phyloP scores from a whole-genome alignment of 2,888 invertebrate genomes.

The Chrysolina americana region DNA sequence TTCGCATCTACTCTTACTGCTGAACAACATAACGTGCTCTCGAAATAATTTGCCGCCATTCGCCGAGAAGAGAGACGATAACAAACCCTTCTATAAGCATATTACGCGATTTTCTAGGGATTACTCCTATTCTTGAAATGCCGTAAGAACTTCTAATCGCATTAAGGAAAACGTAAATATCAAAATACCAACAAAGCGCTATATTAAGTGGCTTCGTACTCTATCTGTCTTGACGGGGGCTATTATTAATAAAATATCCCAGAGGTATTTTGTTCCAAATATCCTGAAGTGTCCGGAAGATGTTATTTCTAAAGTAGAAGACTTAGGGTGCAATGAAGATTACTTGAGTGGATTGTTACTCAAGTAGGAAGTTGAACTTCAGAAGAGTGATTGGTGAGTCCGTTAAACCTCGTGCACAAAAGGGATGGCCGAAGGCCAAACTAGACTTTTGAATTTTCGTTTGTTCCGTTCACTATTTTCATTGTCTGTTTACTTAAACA shows the following conservation, averaged over 20 bases:
- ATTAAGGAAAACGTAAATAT: slow-evolving; percentile 34
- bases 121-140: slow-evolving; percentile 41
- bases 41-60: slow-evolving; percentile 10
- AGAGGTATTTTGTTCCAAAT: not conserved
- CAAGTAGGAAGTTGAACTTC: too few relatives aligned
- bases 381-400: too few relatives aligned
- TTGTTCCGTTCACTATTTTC: too few relatives aligned
- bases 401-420: too few relatives aligned
- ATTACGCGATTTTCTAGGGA: slow-evolving; percentile 38
- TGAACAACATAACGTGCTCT: not conserved
- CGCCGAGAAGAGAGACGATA: slow-evolving; percentile 26
- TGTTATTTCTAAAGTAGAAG: not conserved
- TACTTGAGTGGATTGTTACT: too few relatives aligned
- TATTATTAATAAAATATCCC: not conserved
- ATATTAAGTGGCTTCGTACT: slow-evolving; percentile 12
- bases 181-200: slow-evolving; percentile 37
- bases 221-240: not conserved
- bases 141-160: slow-evolving; percentile 35
- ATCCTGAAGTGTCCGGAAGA: not conserved
- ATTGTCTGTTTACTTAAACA: too few relatives aligned
- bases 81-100: slow-evolving; percentile 33
- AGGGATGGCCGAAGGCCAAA: too few relatives aligned
- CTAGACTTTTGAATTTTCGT: too few relatives aligned
- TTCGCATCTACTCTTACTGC: not conserved
- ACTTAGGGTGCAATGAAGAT: too few relatives aligned